These are phyloP conservation scores for Plutella xylostella DNA, from an alignment of 2,888 invertebrate species.

Conservation along the genomic window DNA sequence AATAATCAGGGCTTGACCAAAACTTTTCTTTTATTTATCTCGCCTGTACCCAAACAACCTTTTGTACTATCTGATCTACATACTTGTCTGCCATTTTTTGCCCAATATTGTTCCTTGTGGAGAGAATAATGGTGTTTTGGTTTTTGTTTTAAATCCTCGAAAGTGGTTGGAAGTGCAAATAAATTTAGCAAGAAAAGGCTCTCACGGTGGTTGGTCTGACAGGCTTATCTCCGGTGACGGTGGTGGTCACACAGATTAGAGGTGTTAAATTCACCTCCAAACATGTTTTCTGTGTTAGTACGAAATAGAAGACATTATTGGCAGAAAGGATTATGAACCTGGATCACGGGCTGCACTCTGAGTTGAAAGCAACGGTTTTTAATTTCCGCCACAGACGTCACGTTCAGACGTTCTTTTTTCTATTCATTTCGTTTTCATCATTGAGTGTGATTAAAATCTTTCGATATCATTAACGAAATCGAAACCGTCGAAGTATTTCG, in stretches of 20 bases:
- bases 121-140: slow-evolving; percentile 40
- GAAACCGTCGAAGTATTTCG: slow-evolving; percentile 64
- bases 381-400: no score
- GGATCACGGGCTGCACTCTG: no score
- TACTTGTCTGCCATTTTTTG: slow-evolving; percentile 46
- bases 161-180: slow-evolving; percentile 45
- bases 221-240: slow-evolving; percentile 38
- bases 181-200: slow-evolving; percentile 45
- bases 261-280: slow-evolving; percentile 38
- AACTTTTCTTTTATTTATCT: slow-evolving; percentile 42
- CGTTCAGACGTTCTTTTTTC: slow-evolving; percentile 22
- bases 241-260: slow-evolving; percentile 40
- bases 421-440: slow-evolving; percentile 53
- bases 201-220: slow-evolving; percentile 29
- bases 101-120: slow-evolving; percentile 43
- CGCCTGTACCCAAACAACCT: slow-evolving; percentile 38
- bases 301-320: no score
- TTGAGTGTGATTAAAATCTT: slow-evolving; percentile 41
- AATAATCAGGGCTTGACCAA: slow-evolving; percentile 60
- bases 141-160: slow-evolving; percentile 54
- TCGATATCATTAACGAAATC: slow-evolving; percentile 68
- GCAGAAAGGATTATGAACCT: no score
- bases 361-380: no score
- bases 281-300: slow-evolving; percentile 35
- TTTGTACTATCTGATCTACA: slow-evolving; percentile 61